Conservation (phyloP, 35 echinoderm and acorn worm genomes). For the Lytechinus variegatus region DNA sequence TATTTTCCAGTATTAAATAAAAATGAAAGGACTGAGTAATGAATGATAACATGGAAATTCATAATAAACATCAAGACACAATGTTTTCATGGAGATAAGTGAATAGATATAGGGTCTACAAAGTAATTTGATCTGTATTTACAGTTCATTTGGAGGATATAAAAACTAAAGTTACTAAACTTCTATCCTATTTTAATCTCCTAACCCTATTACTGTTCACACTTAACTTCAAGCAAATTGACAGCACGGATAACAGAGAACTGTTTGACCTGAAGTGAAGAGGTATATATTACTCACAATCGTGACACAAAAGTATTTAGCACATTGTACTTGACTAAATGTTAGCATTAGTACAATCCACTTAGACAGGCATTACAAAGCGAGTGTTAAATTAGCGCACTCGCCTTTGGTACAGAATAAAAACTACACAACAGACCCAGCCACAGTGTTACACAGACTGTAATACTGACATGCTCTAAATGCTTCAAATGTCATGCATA, state of each 20-base stretch:
- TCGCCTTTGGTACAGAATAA: neutral
- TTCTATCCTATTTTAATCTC: neutral
- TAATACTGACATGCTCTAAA: neutral
- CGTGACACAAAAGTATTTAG: neutral
- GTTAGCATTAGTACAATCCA: neutral
- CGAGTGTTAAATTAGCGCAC: neutral
- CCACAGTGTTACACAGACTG: neutral
- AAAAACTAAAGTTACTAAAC: neutral
- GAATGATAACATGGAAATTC: too few species aligned
- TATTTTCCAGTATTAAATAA: too few species aligned
- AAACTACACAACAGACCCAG: neutral
- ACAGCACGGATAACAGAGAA: neutral
- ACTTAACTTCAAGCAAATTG: neutral
- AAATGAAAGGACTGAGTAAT: too few species aligned
- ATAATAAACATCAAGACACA: too few species aligned
- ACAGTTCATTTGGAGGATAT: too few species aligned
- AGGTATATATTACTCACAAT: neutral
- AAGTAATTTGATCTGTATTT: too few species aligned
- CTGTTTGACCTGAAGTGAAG: too few species aligned
- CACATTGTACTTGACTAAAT: conserved; percentile 5
- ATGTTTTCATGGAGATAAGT: too few species aligned
- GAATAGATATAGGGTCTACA: too few species aligned
- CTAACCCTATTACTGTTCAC: too few species aligned
- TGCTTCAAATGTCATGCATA: conserved; percentile 18
- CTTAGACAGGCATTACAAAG: neutral